A percentile compares a stretch with the other conserved stretches of the same genome.
Conservation (phyloP, 2,113 vertebrate species). For the Lepus europaeus region DNA sequence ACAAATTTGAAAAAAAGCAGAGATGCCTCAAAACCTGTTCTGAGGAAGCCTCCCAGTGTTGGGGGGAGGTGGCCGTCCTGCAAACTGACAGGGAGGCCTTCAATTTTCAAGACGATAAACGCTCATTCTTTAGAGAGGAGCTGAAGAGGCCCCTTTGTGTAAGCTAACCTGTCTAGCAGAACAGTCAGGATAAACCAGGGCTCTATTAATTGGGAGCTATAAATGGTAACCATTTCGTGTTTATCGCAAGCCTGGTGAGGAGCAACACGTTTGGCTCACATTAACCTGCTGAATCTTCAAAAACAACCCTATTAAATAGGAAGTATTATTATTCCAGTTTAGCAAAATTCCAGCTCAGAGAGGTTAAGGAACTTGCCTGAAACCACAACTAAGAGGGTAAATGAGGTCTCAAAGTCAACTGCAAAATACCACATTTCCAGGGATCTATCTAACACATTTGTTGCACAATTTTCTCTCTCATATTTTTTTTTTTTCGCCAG, state of each 20-base stretch:
- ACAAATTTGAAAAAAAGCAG: constrained; percentile 20
- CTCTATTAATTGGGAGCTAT: constrained; percentile 11
- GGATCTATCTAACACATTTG: neutral
- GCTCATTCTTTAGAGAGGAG: constrained; percentile 13
- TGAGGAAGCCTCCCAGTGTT: neutral
- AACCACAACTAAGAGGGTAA: constrained; percentile 40
- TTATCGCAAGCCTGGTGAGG: constrained; percentile 24
- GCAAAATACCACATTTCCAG: neutral
- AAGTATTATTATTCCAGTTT: neutral
- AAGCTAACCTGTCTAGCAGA: constrained; percentile 60
- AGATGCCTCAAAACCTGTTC: constrained; percentile 57
- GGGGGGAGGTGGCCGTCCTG: neutral
- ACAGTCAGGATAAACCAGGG: constrained; percentile 38
- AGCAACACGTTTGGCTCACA: neutral
- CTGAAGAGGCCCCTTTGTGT: constrained; percentile 18
- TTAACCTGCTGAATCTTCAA: constrained; percentile 55
- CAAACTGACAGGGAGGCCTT: neutral
- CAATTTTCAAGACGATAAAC: constrained; percentile 59
- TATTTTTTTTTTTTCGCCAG: neutral
- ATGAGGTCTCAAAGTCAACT: neutral
- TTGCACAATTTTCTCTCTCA: constrained; percentile 1
- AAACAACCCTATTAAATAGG: constrained; percentile 41
- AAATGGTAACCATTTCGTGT: constrained; percentile 35
- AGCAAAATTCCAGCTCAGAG: constrained; percentile 30
- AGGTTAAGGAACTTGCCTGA: constrained; percentile 53